These are phyloP conservation scores for Malurus leucopterus DNA, from an alignment of 2,797 vertebrate species.

Conservation along the genomic window DNA sequence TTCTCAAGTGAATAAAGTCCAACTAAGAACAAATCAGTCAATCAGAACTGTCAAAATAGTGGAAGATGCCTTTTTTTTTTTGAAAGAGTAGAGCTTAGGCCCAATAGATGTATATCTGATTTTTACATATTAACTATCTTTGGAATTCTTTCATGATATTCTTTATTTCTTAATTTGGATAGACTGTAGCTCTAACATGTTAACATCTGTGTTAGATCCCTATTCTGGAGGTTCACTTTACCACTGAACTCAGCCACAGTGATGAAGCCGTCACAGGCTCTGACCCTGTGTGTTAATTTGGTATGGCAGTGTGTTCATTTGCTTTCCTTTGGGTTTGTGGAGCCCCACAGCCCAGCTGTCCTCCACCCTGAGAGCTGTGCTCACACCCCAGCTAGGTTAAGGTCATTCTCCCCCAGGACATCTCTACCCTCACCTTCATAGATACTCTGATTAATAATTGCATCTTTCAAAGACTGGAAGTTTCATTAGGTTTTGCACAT, in stretches of 20 bases:
- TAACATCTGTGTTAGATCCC: neutral
- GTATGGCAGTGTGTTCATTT: neutral
- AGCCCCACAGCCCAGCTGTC: neutral
- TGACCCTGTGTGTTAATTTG: neutral
- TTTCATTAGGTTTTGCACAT: neutral
- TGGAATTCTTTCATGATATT: neutral
- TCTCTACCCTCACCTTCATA: neutral
- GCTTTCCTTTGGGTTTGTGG: neutral
- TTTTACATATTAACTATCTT: neutral
- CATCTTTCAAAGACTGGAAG: neutral
- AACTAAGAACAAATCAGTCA: neutral
- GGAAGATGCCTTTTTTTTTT: neutral
- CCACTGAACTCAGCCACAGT: neutral
- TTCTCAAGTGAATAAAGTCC: neutral
- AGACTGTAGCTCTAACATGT: neutral
- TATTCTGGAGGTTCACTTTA: neutral
- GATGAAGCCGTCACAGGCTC: neutral
- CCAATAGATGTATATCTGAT: neutral
- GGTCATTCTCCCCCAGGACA: neutral
- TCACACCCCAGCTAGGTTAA: neutral
- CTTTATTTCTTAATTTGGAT: neutral
- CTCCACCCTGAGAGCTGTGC: neutral
- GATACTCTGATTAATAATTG: neutral
- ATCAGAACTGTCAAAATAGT: neutral
- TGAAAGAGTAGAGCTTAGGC: neutral